Evolutionary conservation across 92 coral and sea anemone species (phyloP), one percentile per base, ranked within the genome.

Genomic region (Palythoa grandiflora): DNA sequence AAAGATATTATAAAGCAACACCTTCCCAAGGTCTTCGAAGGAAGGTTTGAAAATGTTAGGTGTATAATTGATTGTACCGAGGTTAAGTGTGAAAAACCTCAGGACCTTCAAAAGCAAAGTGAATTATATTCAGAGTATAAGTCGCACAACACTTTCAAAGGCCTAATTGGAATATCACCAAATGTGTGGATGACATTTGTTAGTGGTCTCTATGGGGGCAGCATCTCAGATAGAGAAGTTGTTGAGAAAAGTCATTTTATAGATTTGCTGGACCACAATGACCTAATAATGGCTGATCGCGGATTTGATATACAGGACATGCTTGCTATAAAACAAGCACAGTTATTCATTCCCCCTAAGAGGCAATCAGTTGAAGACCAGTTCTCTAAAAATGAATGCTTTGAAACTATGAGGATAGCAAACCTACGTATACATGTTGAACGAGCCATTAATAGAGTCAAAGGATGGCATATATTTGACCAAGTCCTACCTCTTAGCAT

Each of bases 41-140:
- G 91, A 44, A 47, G 86, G 74, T 92, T 87, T 89, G 91, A 89
- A 86, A 80, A 86, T 70, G 37, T 89, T 48, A 79, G 90, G 79
- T 89, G 88, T 65, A 92, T 91, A 21, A 91, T 90, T 50, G 95
- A 93, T 73, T 93, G 92, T 84, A 93, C 96, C 1, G 92, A 90
- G 74, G 80, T 88, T 38, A 88, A 93, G 87, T 83, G 89, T 61
- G 90, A 93, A 78, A 91, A 84, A 54, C 93, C 92, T 13, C 87
- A 63, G 35, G 86, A 84, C 51, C 91, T 89, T 77, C 52, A 89
- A 36, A 87, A 73, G 83, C 90, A 91, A 75, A 91, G 91, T 89
- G 91, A 93, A 68, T 80, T 87, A 5, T 93, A 87, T 84, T 93
- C 94, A 68, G 90, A 87, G 80, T 93, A 91, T 74, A 93, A 93